Conservation (phyloP, 2,113 vertebrate species). For the Burhinus bistriatus region DNA sequence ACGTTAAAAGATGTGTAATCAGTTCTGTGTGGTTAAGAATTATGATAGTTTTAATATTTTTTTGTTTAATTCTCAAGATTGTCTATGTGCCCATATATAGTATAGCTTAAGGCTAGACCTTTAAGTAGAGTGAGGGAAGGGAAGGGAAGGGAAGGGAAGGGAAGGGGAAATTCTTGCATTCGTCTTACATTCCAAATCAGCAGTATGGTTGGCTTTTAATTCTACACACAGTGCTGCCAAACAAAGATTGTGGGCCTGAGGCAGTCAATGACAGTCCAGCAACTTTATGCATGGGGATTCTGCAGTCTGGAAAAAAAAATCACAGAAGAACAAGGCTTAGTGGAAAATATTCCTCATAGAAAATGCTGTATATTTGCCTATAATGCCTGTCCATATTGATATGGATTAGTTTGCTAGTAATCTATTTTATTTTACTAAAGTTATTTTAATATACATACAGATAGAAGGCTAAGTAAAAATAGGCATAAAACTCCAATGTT, state of each 20-base stretch:
- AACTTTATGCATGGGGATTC: not conserved
- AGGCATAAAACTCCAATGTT: not conserved
- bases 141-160: not conserved
- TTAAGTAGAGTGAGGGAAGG: not conserved
- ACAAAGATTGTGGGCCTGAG: not conserved
- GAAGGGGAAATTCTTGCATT: not conserved
- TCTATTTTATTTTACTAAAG: not conserved
- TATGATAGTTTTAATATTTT: not conserved
- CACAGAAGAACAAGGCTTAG: not conserved
- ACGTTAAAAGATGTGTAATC: not conserved
- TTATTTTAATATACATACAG: not conserved
- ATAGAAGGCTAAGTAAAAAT: not conserved
- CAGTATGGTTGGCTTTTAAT: not conserved
- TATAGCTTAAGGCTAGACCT: not conserved
- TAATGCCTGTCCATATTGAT: not conserved
- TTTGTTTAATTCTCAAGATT: not conserved
- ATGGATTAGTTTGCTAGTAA: not conserved
- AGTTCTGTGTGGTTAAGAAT: not conserved
- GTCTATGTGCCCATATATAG: not conserved
- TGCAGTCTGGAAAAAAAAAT: not conserved
- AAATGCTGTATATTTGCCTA: not conserved
- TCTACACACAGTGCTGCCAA: not conserved
- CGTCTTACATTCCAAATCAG: not conserved
- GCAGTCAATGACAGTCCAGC: not conserved
- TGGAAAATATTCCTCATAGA: not conserved